Percentiles rank a stretch among this genome's conserved stretches.
phyloP scores from a whole-genome alignment of 2,888 invertebrate genomes.

The Geotrupes spiniger region DNA sequence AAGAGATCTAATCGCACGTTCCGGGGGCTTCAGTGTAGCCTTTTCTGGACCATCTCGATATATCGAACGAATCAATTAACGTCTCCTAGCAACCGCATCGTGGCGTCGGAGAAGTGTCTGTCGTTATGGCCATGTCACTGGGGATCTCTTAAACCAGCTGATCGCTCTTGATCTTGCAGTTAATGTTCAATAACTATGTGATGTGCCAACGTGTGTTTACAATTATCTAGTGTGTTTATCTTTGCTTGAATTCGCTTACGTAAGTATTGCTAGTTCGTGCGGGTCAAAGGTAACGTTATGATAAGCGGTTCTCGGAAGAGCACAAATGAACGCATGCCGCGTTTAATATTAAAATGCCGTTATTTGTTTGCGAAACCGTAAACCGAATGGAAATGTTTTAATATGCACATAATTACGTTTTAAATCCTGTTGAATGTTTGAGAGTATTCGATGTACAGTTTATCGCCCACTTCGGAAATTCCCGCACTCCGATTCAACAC shows the following conservation, averaged over 20 bases:
- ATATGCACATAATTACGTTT: too few relatives aligned
- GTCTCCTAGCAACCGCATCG: conserved; percentile 19
- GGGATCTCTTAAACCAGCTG: conserved; percentile 2
- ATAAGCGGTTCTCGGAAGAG: too few relatives aligned
- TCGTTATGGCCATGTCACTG: conserved; percentile 5
- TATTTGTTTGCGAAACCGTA: too few relatives aligned
- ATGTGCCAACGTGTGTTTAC: not conserved
- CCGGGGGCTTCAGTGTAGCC: too few relatives aligned
- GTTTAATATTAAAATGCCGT: too few relatives aligned
- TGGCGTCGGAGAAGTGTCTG: conserved; percentile 13
- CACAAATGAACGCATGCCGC: too few relatives aligned
- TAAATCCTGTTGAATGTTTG: too few relatives aligned
- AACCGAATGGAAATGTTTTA: too few relatives aligned
- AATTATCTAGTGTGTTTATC: not conserved
- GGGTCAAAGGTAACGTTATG: not conserved
- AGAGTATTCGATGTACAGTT: too few relatives aligned
- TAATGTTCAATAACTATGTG: not conserved
- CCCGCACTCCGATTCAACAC: too few relatives aligned
- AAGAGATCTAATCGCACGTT: too few relatives aligned
- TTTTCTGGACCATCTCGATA: conserved; percentile 8
- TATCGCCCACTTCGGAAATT: too few relatives aligned
- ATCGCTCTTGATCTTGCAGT: not conserved
- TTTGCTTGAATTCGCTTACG: not conserved
- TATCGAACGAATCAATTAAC: conserved; percentile 18
- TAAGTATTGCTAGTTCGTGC: not conserved